A percentile compares a stretch with the other conserved stretches of the same genome.
Conservation (phyloP, 1,140 invertebrate genomes). For the Triops longicaudatus region DNA sequence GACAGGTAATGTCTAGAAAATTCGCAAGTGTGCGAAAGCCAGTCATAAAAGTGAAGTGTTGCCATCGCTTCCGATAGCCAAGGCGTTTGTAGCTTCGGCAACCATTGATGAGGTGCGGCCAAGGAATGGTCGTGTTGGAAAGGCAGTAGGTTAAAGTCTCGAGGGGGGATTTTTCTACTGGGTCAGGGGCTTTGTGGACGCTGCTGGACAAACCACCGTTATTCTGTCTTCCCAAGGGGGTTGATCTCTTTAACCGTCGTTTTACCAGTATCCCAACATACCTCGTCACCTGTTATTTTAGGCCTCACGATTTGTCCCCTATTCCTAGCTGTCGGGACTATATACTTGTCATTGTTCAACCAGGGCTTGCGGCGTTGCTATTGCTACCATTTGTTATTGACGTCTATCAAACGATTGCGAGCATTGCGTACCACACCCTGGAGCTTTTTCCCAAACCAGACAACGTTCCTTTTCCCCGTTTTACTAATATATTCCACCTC, state of each 20-base stretch:
- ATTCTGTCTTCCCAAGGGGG: background rate
- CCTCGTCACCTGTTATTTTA: too few species aligned
- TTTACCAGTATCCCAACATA: too few species aligned
- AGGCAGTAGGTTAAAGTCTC: constrained; percentile 8
- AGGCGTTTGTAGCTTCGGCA: background rate
- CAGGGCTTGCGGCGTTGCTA: background rate
- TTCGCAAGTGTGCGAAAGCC: too few species aligned
- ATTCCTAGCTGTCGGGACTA: background rate
- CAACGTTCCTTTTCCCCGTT: background rate
- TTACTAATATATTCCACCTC: background rate
- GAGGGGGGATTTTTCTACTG: background rate
- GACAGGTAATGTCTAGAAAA: too few species aligned
- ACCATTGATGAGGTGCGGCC: background rate
- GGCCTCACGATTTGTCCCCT: background rate
- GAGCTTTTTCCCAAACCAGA: background rate
- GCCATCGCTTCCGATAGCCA: too few species aligned
- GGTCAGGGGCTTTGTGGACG: background rate
- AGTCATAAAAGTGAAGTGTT: too few species aligned
- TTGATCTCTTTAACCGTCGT: background rate
- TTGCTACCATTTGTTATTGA: background rate
- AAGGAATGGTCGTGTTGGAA: background rate
- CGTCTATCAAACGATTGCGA: background rate
- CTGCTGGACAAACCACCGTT: constrained; percentile 1
- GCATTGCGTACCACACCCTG: background rate
- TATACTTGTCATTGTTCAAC: too few species aligned